Evolutionary conservation across 2,797 vertebrate species (phyloP).

Genomic region (Channa striata): DNA sequence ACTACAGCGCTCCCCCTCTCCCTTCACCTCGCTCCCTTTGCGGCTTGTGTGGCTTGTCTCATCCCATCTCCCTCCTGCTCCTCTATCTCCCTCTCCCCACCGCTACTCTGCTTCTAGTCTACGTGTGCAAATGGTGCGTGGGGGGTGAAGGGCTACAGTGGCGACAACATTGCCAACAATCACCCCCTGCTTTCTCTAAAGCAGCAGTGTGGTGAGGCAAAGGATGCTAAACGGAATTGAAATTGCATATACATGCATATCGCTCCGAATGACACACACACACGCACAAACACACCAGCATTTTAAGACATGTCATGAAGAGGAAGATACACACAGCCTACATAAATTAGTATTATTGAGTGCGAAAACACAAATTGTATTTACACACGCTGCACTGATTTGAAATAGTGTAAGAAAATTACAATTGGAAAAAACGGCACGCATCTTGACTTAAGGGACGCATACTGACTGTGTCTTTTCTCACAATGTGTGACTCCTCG

Average conservation of each 20-base stretch:
- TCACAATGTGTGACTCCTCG: slow-evolving; percentile 42
- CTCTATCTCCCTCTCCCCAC: slow-evolving; percentile 47
- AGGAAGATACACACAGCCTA: slow-evolving; percentile 9
- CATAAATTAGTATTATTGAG: slow-evolving; percentile 8
- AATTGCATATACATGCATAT: slow-evolving; percentile 45
- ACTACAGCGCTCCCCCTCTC: slow-evolving; percentile 64
- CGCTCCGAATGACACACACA: slow-evolving; percentile 9
- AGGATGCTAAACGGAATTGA: slow-evolving; percentile 44
- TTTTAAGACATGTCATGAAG: slow-evolving; percentile 12
- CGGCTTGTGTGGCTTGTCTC: slow-evolving; percentile 83
- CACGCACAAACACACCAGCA: slow-evolving; percentile 24
- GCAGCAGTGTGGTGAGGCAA: slow-evolving; percentile 50
- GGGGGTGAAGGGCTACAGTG: slow-evolving; percentile 22
- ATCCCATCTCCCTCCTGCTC: slow-evolving; percentile 81
- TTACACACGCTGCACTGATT: slow-evolving; percentile 31
- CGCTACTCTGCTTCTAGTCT: slow-evolving; percentile 51
- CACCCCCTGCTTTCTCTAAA: slow-evolving; percentile 41
- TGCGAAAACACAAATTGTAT: slow-evolving; percentile 20
- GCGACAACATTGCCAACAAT: slow-evolving; percentile 58
- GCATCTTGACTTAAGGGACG: slow-evolving; percentile 28
- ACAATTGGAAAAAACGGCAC: slow-evolving; percentile 19
- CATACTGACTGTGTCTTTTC: slow-evolving; percentile 19
- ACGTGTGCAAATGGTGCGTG: slow-evolving; percentile 46
- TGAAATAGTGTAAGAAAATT: slow-evolving; percentile 32
- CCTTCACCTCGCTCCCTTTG: slow-evolving; percentile 71